Evolutionary conservation across 2,113 vertebrate genomes (phyloP).

Genomic region (Rhea pennata): DNA sequence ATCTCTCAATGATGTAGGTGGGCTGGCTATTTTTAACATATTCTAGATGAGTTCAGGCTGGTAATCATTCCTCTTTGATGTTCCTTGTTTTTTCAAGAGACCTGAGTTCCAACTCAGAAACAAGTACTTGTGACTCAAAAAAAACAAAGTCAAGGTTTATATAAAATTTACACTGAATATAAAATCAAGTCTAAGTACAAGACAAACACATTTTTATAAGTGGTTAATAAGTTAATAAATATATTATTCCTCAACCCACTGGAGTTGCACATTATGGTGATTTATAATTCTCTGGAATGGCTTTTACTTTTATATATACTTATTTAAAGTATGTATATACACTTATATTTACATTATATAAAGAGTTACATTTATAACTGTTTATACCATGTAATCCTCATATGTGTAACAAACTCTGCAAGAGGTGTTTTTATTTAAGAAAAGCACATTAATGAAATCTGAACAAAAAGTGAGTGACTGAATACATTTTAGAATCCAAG

Average conservation of each 20-base stretch:
- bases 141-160: constrained; percentile 42
- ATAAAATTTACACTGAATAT: constrained; percentile 13
- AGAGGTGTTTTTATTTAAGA: constrained; percentile 53
- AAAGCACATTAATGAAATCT: constrained; percentile 31
- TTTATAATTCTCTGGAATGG: constrained; percentile 52
- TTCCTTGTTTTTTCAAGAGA: constrained; percentile 33
- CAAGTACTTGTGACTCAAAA: constrained; percentile 5
- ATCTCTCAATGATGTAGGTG: constrained; percentile 67
- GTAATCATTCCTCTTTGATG: constrained; percentile 74
- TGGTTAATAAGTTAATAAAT: constrained; percentile 54
- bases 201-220: constrained; percentile 40
- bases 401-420: constrained; percentile 55
- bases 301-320: constrained; percentile 46
- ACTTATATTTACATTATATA: too few species aligned
- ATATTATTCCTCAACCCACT: constrained; percentile 20
- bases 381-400: constrained; percentile 49
- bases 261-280: constrained; percentile 23
- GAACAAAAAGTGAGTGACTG: constrained; percentile 33
- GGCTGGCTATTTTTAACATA: constrained; percentile 74
- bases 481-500: neutral
- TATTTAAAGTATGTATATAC: too few species aligned
- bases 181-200: constrained; percentile 19
- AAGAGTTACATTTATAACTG: constrained; percentile 19
- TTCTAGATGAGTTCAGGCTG: constrained; percentile 71
- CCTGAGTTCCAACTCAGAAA: constrained; percentile 65